Evolutionary conservation across 2,113 vertebrate species (phyloP), one percentile per base, ranked within the genome.

Genomic region (Gorsachius goisagi): DNA sequence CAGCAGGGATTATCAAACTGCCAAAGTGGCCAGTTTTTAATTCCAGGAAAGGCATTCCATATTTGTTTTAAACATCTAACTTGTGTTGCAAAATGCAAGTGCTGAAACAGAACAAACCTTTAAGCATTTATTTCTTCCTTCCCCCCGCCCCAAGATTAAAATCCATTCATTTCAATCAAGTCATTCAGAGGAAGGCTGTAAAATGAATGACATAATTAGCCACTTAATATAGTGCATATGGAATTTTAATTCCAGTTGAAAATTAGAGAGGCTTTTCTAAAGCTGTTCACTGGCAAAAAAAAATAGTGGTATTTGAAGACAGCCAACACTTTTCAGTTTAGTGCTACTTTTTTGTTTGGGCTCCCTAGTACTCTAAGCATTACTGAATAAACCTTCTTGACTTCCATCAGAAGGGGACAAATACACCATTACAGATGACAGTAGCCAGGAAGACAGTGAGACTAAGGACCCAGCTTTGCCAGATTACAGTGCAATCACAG

Each of bases 191-290:
- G 88, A 93, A 74, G 84, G 77, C 85, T 96, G 96, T 97, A 96
- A 98, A 97, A 97, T 95, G 96, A 93, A 93, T 72, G 50, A 89
- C 93, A 81, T 96, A 97, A 97, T 98, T 97, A 97, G 94, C 94
- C 90, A 93, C 96, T 97, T 98, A 96, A 96, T 96, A 96, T 86
- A 86, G 91, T 79, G 81, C 93, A 95, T 96, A 97, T 91, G 92
- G 95, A 97, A 97, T 95, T 95, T 95, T 97, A 96, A 95, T 96
- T 96, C 90, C 94, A 97, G 93, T 63, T 96, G 89, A 95, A 95
- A 95, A 93, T 93, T 90, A 91, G 49, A 82, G 88, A 95, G 52
- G 76, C 52, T 95, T 95, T 92, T 96, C 75, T 84, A 83, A 90
- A 84, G 64, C 89, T 79, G 47, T 93, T 86, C 62, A 68, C 33